phyloP scores from a whole-genome alignment of 2,113 vertebrate genomes.

The Varanus salvator region DNA sequence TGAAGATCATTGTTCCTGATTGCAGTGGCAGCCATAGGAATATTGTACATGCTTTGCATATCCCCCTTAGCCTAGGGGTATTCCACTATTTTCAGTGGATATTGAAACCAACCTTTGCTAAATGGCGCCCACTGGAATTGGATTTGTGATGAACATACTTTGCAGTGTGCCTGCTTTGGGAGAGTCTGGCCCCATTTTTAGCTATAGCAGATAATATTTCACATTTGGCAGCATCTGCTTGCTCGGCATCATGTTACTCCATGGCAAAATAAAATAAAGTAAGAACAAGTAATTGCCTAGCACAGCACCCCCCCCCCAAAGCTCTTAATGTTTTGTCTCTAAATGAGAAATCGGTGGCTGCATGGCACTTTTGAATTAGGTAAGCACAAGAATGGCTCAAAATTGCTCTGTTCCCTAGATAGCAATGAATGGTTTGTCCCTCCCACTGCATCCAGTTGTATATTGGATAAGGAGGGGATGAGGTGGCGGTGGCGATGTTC shows the following conservation, averaged over 20 bases:
- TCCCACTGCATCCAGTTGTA: not conserved
- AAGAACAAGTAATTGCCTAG: not conserved
- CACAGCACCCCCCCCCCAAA: not conserved
- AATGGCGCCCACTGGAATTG: no score
- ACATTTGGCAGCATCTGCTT: not conserved
- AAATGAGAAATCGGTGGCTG: not conserved
- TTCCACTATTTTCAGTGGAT: not conserved
- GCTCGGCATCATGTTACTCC: not conserved
- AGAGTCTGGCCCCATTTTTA: constrained; percentile 8
- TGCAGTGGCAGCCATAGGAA: not conserved
- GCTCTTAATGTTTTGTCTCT: not conserved
- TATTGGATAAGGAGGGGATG: not conserved
- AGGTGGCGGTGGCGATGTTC: not conserved
- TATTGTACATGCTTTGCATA: not conserved
- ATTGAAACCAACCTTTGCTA: not conserved
- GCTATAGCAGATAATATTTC: constrained; percentile 11
- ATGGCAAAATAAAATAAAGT: not conserved
- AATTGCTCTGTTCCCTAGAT: not conserved
- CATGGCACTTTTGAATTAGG: not conserved
- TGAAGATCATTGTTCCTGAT: not conserved
- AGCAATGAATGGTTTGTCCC: not conserved
- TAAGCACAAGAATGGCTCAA: not conserved
- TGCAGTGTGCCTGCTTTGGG: not conserved
- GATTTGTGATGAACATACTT: no score
- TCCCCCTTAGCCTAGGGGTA: not conserved